A percentile compares a stretch with the other conserved stretches of the same genome.
Conservation (phyloP, 2,797 vertebrate genomes). For the Coreius guichenoti region DNA sequence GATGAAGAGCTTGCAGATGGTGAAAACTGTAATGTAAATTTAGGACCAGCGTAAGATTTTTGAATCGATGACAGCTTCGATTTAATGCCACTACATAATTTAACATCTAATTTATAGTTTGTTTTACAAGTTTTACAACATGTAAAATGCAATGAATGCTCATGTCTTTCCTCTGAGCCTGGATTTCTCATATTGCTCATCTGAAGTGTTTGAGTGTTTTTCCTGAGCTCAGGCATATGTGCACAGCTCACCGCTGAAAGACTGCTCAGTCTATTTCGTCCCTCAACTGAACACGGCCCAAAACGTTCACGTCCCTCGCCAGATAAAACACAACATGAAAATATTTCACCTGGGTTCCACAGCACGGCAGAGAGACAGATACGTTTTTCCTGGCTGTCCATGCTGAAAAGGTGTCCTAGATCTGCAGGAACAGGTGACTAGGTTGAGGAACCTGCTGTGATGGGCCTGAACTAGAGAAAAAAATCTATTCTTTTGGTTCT, state of each 20-base stretch:
- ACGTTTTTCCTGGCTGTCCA: slow-evolving; percentile 39
- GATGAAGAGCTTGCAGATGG: neutral
- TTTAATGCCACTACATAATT: neutral
- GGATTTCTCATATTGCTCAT: slow-evolving; percentile 41
- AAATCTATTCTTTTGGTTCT: neutral
- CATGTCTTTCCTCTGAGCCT: slow-evolving; percentile 29
- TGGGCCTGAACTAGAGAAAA: neutral
- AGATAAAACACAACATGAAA: slow-evolving; percentile 64
- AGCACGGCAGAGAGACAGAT: slow-evolving; percentile 32
- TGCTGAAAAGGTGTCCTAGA: slow-evolving; percentile 19
- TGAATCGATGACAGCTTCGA: neutral
- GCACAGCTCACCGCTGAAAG: slow-evolving; percentile 37
- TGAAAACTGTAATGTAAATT: neutral
- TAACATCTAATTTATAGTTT: slow-evolving; percentile 4
- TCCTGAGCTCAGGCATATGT: slow-evolving; percentile 32
- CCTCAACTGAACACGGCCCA: slow-evolving; percentile 42
- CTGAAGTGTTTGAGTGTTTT: slow-evolving; percentile 36
- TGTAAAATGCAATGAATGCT: slow-evolving; percentile 26
- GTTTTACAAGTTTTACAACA: slow-evolving; percentile 32
- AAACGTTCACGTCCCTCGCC: slow-evolving; percentile 35
- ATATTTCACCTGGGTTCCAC: slow-evolving; percentile 55
- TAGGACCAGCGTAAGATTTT: neutral
- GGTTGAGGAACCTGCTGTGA: slow-evolving; percentile 40
- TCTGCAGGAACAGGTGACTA: slow-evolving; percentile 36
- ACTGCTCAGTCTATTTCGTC: slow-evolving; percentile 49